Percentiles rank a stretch among this genome's conserved stretches.
These are phyloP conservation scores for Cylas formicarius DNA, from an alignment of 1,140 invertebrate species.

Conservation along the genomic window DNA sequence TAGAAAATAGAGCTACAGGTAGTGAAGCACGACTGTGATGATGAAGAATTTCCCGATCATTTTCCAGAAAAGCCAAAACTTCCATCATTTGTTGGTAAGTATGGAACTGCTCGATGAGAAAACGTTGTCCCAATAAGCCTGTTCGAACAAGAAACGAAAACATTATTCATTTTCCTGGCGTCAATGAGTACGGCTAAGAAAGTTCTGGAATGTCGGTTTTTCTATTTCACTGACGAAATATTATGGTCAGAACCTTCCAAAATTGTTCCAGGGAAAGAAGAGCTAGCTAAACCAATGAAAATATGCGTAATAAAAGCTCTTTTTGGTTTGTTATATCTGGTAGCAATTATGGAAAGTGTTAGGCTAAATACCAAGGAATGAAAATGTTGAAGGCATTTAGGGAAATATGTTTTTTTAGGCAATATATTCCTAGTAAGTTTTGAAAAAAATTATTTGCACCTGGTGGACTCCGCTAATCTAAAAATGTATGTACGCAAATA, in stretches of 20 bases:
- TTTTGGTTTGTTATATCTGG: conserved; percentile 5
- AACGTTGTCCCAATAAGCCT: conserved; percentile 4
- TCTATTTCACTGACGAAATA: conserved; percentile 7
- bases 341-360: neutral
- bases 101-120: conserved; percentile 2
- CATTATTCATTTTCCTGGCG: conserved; percentile 1
- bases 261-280: conserved; percentile 1
- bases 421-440: no score
- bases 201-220: conserved; percentile 2
- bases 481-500: no score
- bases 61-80: neutral
- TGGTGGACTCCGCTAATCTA: no score
- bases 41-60: no score
- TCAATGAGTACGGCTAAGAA: neutral
- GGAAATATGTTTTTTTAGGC: conserved; percentile 2
- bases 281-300: conserved; percentile 5
- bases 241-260: neutral
- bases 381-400: conserved; percentile 5
- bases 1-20: neutral
- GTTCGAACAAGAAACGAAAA: neutral
- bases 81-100: neutral
- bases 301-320: conserved; percentile 2
- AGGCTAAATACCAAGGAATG: conserved; percentile 7
- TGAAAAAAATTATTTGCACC: no score
- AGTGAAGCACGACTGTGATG: neutral